Percentiles rank a stretch among this genome's conserved stretches.
Conservation (phyloP, 1,140 invertebrate species). For the Atta colombica region DNA sequence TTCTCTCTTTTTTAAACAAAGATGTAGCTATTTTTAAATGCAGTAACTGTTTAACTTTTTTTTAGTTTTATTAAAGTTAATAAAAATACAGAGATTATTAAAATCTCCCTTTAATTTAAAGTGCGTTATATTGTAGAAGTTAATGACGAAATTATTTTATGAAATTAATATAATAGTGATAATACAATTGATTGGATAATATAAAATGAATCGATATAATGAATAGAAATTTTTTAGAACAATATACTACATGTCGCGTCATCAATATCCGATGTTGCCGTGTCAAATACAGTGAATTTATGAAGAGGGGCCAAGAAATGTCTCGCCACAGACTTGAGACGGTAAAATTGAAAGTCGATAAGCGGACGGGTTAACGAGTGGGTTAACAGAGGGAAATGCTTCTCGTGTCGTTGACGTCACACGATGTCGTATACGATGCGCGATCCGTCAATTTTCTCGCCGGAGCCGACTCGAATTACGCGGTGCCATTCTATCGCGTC, state of each 20-base stretch:
- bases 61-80: background rate
- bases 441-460: slow-evolving; percentile 69
- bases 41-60: background rate
- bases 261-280: background rate
- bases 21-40: background rate
- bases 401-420: slow-evolving; percentile 60
- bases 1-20: background rate
- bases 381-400: slow-evolving; percentile 68
- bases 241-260: background rate
- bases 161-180: background rate
- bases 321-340: slow-evolving; percentile 72
- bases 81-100: background rate
- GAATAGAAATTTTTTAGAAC: background rate
- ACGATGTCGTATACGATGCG: slow-evolving; percentile 44
- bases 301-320: slow-evolving; percentile 69
- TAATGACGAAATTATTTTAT: too few species aligned
- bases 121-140: background rate
- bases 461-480: slow-evolving; percentile 62
- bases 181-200: background rate
- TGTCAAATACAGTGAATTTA: slow-evolving; percentile 30
- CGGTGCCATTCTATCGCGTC: slow-evolving; percentile 3
- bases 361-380: slow-evolving; percentile 66
- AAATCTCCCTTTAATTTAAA: background rate
- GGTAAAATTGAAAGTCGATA: slow-evolving; percentile 68
- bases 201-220: background rate